Conservation (phyloP, 2,113 vertebrate species). For the Trichomycterus rosablanca region DNA sequence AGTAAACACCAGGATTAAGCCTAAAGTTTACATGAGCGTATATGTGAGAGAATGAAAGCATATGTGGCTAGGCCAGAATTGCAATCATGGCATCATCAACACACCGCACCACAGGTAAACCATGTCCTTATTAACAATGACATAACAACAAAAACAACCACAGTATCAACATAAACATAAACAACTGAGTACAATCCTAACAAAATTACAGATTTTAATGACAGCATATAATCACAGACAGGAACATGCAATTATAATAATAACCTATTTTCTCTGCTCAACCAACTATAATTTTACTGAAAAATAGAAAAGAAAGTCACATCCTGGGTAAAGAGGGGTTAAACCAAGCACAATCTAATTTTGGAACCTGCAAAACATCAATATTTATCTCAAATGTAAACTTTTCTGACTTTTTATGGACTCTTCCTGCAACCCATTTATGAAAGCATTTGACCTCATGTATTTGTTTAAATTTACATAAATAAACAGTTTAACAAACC, state of each 20-base stretch:
- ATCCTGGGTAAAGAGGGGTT: conserved; percentile 11
- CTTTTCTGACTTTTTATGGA: too few species aligned
- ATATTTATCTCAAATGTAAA: conserved; percentile 55
- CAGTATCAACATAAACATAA: conserved; percentile 32
- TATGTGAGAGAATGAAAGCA: conserved; percentile 1
- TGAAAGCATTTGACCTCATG: too few species aligned
- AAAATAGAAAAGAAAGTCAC: too few species aligned
- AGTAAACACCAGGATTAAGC: conserved; percentile 5
- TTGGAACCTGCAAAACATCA: conserved; percentile 43
- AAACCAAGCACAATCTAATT: conserved; percentile 33
- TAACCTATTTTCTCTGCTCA: conserved; percentile 26
- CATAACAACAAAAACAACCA: conserved; percentile 29
- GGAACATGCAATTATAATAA: conserved; percentile 22
- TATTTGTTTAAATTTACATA: too few species aligned
- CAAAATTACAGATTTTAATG: conserved; percentile 13
- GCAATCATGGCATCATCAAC: conserved; percentile 14
- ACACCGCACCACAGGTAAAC: conserved; percentile 24
- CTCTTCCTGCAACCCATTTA: too few species aligned
- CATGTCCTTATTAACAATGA: conserved; percentile 30
- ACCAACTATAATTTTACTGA: conserved; percentile 17
- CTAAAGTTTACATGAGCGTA: conserved; percentile 7
- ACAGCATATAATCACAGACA: conserved; percentile 26
- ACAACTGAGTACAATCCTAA: conserved; percentile 15
- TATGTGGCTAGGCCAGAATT: conserved; percentile 27
- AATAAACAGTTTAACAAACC: too few species aligned